Base-by-base conservation (phyloP, 2,888 invertebrate species). In the Schizaphis graminum region DNA sequence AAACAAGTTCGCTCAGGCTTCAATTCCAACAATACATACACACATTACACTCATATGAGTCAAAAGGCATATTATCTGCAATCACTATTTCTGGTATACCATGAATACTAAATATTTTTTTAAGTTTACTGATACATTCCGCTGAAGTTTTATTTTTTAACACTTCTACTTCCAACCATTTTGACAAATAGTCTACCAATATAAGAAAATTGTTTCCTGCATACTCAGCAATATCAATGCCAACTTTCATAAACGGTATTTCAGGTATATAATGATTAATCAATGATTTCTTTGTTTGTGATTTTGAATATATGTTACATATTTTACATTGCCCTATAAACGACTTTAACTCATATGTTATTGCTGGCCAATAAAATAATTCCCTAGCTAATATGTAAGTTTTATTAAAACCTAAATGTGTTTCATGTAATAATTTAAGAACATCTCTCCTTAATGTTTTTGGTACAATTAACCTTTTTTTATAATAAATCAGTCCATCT, bases 11-110 rank as follows among this genome's bases (percentile, higher is more conserved):
- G n/a, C n/a, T n/a, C n/a, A n/a, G n/a, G n/a, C n/a, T n/a, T n/a
- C n/a, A n/a, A n/a, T n/a, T n/a, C n/a, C n/a, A n/a, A n/a, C n/a
- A n/a, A n/a, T n/a, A n/a, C n/a, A n/a, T n/a, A n/a, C n/a, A n/a
- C n/a, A n/a, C n/a, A n/a, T n/a, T n/a, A n/a, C n/a, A n/a, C n/a
- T n/a, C n/a, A n/a, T n/a, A 49, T 10, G 49, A 49, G 1, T 49
- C 49, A 49, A 49, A 49, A 10, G 95, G 95, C 88, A 95, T 94
- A 94, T 95, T 95, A 91, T 95, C 95, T 1, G 57, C 41, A 13
- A 57, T 28, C 4, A 89, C 61, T 61, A 44, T 47, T 53, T 93
- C 87, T 41, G 91, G 94, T 91, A 91, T 94, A 2, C 94, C 93
- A 91, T 89, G 87, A 24, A 35, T 44, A 88, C 57, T 26, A 89